Percentiles rank a stretch among this genome's conserved stretches.
Conservation (phyloP, 2,888 invertebrate species). For the Arrhopalites spinosus region DNA sequence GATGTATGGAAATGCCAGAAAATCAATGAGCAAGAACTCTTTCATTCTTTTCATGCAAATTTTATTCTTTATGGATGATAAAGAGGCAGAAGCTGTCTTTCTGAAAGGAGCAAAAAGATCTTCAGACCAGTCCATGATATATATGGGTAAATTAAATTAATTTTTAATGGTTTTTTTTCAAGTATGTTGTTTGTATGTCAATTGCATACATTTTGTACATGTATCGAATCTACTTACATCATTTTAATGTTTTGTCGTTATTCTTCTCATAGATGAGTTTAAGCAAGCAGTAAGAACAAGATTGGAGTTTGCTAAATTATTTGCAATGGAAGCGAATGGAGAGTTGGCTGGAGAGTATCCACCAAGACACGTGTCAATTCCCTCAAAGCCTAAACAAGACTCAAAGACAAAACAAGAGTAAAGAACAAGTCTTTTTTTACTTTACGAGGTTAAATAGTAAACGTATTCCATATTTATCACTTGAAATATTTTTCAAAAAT, state of each 20-base stretch:
- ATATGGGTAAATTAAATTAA: slow-evolving; percentile 25
- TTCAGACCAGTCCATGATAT: slow-evolving; percentile 12
- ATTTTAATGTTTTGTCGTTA: background rate
- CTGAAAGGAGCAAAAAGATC: slow-evolving; percentile 22
- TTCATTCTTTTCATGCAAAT: slow-evolving; percentile 37
- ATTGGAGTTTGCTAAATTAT: slow-evolving; percentile 47
- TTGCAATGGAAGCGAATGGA: slow-evolving; percentile 46
- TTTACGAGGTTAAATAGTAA: too few species aligned
- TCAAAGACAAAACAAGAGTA: slow-evolving; percentile 10
- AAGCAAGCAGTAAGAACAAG: slow-evolving; percentile 32
- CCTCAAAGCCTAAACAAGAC: background rate
- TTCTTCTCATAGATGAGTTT: slow-evolving; percentile 39
- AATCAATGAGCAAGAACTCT: slow-evolving; percentile 41
- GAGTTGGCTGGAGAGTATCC: slow-evolving; percentile 33
- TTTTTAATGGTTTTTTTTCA: too few species aligned
- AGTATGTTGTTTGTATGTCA: background rate
- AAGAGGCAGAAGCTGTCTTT: slow-evolving; percentile 32
- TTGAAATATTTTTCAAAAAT: too few species aligned
- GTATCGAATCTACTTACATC: too few species aligned
- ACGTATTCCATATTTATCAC: too few species aligned
- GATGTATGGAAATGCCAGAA: slow-evolving; percentile 44
- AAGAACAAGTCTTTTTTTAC: background rate
- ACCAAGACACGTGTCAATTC: slow-evolving; percentile 2
- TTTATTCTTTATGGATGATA: slow-evolving; percentile 36
- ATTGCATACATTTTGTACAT: background rate